These are phyloP conservation scores for Steinernema hermaphroditum DNA, from an alignment of 2,888 invertebrate genomes.

Conservation along the genomic window DNA sequence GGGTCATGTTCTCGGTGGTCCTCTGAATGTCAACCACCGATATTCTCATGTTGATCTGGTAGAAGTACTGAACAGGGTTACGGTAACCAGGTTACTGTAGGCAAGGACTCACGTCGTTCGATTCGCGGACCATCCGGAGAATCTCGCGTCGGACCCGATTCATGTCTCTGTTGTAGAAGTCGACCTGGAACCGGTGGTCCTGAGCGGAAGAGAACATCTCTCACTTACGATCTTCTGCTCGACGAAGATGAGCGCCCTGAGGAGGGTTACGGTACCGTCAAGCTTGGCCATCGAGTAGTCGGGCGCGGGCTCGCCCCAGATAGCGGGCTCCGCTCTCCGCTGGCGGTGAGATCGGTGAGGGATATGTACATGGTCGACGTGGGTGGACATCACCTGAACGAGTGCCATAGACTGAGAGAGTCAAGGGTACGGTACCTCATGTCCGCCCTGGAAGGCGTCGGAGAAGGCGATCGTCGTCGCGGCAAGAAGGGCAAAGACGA, in stretches of 20 bases:
- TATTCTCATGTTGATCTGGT: slow-evolving; percentile 59
- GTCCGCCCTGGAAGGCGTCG: not conserved
- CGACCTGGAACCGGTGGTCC: slow-evolving; percentile 47
- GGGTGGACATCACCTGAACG: not conserved
- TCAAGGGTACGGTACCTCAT: not conserved
- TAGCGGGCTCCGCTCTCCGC: slow-evolving; percentile 46
- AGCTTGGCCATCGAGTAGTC: slow-evolving; percentile 49
- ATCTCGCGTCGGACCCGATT: slow-evolving; percentile 51
- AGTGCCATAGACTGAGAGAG: not conserved
- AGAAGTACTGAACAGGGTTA: slow-evolving; percentile 57
- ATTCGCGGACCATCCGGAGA: slow-evolving; percentile 56
- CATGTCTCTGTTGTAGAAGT: slow-evolving; percentile 58
- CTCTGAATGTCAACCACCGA: slow-evolving; percentile 58
- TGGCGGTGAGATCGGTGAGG: slow-evolving; percentile 15
- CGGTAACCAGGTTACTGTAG: not conserved
- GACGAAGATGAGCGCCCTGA: slow-evolving; percentile 46
- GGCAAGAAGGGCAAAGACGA: slow-evolving; percentile 1
- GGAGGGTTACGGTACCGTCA: slow-evolving; percentile 18
- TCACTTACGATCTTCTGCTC: slow-evolving; percentile 56
- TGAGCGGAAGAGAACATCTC: not conserved
- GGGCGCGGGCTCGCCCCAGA: slow-evolving; percentile 64
- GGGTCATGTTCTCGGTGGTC: slow-evolving; percentile 55
- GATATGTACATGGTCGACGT: slow-evolving; percentile 20
- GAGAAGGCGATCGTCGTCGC: slow-evolving; percentile 8
- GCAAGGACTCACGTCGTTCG: slow-evolving; percentile 49